Evolutionary conservation across 1,140 invertebrate genomes (phyloP).

Genomic region (Tetraneura akinire): DNA sequence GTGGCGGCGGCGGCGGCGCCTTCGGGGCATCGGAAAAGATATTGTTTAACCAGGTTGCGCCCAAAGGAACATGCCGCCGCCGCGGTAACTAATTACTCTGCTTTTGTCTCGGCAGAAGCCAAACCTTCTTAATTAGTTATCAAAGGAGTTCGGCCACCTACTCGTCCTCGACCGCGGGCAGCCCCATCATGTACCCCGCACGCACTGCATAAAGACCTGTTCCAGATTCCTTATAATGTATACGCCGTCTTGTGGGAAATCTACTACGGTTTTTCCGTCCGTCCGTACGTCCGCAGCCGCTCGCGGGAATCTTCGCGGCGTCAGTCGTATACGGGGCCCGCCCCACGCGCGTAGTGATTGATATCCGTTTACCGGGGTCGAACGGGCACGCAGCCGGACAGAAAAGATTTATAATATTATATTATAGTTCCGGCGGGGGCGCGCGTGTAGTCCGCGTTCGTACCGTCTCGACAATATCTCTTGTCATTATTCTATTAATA

Average conservation of each 20-base stretch:
- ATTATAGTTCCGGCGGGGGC: no score
- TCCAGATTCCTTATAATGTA: background rate
- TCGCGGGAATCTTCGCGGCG: no score
- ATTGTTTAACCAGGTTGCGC: constrained; percentile 49
- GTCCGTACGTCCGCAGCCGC: no score
- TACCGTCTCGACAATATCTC: background rate
- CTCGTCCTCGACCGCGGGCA: background rate
- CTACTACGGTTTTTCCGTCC: constrained; percentile 23
- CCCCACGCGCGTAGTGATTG: constrained; percentile 34
- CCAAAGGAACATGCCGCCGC: constrained; percentile 24
- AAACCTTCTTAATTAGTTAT: constrained; percentile 52
- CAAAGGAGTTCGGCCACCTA: constrained; percentile 43
- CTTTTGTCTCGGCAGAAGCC: constrained; percentile 49
- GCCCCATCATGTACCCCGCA: background rate
- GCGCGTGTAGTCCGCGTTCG: background rate
- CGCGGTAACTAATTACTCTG: constrained; percentile 48
- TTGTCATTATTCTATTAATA: no score
- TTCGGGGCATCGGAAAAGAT: constrained; percentile 49
- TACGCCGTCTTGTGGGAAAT: constrained; percentile 45
- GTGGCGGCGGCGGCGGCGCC: background rate
- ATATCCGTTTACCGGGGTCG: constrained; percentile 15
- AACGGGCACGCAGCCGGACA: background rate
- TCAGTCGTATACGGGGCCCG: background rate
- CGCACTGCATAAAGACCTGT: no score
- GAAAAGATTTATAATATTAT: background rate